A percentile compares a stretch with the other conserved stretches of the same genome.
These are phyloP conservation scores for Holothuria glaberrima DNA, from an alignment of 35 echinoderm and acorn worm genomes.

Conservation along the genomic window DNA sequence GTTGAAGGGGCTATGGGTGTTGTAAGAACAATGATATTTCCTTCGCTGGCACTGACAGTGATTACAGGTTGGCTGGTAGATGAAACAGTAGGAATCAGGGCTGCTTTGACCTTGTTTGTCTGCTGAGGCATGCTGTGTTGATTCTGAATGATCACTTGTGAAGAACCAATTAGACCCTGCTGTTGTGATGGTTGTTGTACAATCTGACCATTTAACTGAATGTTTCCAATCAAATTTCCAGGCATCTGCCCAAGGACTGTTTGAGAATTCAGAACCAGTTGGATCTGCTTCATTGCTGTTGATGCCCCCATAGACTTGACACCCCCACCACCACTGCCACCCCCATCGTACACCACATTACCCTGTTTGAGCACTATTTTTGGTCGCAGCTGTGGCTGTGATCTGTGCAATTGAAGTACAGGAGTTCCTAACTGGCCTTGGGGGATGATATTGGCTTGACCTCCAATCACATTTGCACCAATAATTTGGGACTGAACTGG, in stretches of 20 bases:
- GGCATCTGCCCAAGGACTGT: slow-evolving; percentile 38
- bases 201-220: slow-evolving; percentile 41
- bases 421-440: slow-evolving; percentile 18
- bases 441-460: slow-evolving; percentile 24
- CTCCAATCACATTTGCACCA: slow-evolving; percentile 10
- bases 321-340: slow-evolving; percentile 7
- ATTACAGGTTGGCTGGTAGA: slow-evolving; percentile 69
- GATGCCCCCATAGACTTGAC: not conserved
- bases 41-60: slow-evolving; percentile 81
- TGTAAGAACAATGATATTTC: slow-evolving; percentile 91
- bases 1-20: slow-evolving; percentile 29
- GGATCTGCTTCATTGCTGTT: slow-evolving; percentile 48
- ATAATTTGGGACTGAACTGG: slow-evolving; percentile 13
- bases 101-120: not conserved
- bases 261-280: slow-evolving; percentile 47
- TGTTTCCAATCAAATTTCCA: not conserved
- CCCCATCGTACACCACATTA: slow-evolving; percentile 23
- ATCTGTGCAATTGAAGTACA: slow-evolving; percentile 15
- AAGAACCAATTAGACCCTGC: slow-evolving; percentile 2
- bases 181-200: slow-evolving; percentile 36
- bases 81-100: slow-evolving; percentile 13
- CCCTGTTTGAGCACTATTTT: slow-evolving; percentile 48
- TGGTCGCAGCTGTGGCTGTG: slow-evolving; percentile 26
- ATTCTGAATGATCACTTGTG: slow-evolving; percentile 56
- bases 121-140: not conserved